phyloP scores from a whole-genome alignment of 1,140 invertebrate species.

The Sitodiplosis mosellana region DNA sequence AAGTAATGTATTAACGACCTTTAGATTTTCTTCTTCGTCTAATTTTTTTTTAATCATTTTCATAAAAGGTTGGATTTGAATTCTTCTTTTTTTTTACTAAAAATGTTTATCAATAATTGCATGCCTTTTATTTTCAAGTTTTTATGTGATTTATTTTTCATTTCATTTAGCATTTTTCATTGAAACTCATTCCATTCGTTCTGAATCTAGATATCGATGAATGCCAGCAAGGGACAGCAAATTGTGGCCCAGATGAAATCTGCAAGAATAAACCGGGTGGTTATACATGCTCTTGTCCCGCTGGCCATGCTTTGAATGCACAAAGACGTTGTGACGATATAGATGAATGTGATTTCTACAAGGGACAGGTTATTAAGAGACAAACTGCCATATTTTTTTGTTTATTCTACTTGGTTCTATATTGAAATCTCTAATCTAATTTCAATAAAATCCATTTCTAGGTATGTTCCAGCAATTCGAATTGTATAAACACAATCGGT shows the following conservation, averaged over 20 bases:
- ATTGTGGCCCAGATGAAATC: conserved; percentile 45
- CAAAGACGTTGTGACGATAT: conserved; percentile 70
- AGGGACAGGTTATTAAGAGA: conserved; percentile 17
- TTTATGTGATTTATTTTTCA: too few species aligned
- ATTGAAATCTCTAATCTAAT: not conserved
- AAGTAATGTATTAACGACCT: too few species aligned
- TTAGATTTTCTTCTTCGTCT: too few species aligned
- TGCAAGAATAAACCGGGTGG: conserved; percentile 58
- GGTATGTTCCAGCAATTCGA: conserved; percentile 35
- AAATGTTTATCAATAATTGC: too few species aligned
- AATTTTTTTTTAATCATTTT: too few species aligned
- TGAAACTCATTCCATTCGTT: too few species aligned
- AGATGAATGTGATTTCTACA: conserved; percentile 52
- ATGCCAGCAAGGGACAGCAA: conserved; percentile 40
- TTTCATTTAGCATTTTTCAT: too few species aligned
- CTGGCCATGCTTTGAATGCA: conserved; percentile 38
- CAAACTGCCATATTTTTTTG: conserved; percentile 23
- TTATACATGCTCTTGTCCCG: conserved; percentile 54
- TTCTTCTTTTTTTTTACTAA: too few species aligned
- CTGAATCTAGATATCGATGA: conserved; percentile 42
- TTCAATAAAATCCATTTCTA: conserved; percentile 10
- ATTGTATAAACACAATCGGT: conserved; percentile 63
- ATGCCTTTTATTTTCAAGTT: too few species aligned
- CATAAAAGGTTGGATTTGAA: too few species aligned
- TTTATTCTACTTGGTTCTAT: too few species aligned